Conservation (phyloP, 2,888 invertebrate genomes). For the Metacarcinus magister region DNA sequence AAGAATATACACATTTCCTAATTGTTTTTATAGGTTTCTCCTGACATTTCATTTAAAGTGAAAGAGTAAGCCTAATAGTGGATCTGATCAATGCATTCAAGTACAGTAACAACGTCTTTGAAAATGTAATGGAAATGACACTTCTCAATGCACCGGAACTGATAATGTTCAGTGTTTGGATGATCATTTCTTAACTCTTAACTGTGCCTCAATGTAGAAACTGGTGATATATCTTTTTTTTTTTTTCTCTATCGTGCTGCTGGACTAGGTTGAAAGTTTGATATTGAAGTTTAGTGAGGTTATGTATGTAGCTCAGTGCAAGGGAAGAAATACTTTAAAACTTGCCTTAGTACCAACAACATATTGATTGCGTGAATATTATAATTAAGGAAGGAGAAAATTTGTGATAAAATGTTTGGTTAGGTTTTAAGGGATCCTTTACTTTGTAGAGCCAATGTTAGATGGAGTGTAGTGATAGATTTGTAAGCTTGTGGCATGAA, state of each 20-base stretch:
- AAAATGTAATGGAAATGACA: background rate
- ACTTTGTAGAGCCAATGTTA: background rate
- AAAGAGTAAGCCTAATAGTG: background rate
- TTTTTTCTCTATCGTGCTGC: background rate
- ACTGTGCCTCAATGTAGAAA: slow-evolving; percentile 5
- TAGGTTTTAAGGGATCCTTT: background rate
- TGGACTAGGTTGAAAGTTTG: background rate
- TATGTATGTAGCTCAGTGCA: background rate
- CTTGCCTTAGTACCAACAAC: slow-evolving; percentile 38
- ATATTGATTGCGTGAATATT: slow-evolving; percentile 36
- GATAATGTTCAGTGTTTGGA: background rate
- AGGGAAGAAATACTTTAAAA: background rate
- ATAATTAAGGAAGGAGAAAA: slow-evolving; percentile 33
- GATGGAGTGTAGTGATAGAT: background rate
- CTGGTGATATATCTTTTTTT: background rate
- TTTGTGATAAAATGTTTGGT: slow-evolving; percentile 46
- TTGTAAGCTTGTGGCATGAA: background rate
- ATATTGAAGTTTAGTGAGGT: background rate
- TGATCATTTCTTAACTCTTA: slow-evolving; percentile 2
- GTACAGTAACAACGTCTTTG: background rate
- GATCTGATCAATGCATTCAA: background rate
- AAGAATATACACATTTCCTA: background rate
- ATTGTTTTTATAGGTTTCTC: background rate
- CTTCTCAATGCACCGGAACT: background rate
- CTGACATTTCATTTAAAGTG: background rate